Base-by-base conservation (phyloP, 2,888 invertebrate species). In the Nomada goodeniana region DNA sequence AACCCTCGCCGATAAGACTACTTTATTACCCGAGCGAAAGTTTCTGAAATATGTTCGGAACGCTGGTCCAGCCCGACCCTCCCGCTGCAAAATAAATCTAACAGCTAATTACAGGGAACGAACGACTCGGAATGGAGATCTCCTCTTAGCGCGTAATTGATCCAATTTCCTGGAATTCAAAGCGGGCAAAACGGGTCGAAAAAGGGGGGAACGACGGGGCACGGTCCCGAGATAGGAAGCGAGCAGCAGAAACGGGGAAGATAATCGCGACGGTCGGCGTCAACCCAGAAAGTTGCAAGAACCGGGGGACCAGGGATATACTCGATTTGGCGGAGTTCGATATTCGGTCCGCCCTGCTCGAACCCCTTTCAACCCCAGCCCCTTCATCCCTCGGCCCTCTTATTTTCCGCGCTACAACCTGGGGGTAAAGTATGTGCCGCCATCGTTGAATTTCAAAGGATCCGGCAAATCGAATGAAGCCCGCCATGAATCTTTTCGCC, bases 381-480 rank as follows among this genome's bases (percentile, higher is more conserved):
- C n/a, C 26, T 15, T 26, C 23, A 15, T 11, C 57, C 15, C 5
- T 7, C 36, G 5, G 7, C 67, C 11, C 71, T 50, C 57, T 50
- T 55, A 57, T 67, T 55, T 77, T 64, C 55, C 50, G 29, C 60
- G 26, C 61, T 64, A 55, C 67, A 60, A 61, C 55, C 63, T 11
- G 10, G 50, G 20, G 23, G 15, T 36, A 55, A 64, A 61, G 57
- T 64, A 61, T 67, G 80, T 64, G 29, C 57, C 78, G 79, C 77
- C 84, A 82, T 83, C 77, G 78, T 82, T 84, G 88, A 91, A 90
- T 90, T 90, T 86, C 85, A 76, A 85, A 84, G 84, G 86, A 76
- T 82, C 79, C 84, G 86, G 86, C 88, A 86, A 90, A 90, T 90
- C 90, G 90, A 90, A 89, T 88, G 87, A 90, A 84, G 80, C 80